Evolutionary conservation across 2,797 vertebrate genomes (phyloP).

Genomic region (Hemitrygon akajei): DNA sequence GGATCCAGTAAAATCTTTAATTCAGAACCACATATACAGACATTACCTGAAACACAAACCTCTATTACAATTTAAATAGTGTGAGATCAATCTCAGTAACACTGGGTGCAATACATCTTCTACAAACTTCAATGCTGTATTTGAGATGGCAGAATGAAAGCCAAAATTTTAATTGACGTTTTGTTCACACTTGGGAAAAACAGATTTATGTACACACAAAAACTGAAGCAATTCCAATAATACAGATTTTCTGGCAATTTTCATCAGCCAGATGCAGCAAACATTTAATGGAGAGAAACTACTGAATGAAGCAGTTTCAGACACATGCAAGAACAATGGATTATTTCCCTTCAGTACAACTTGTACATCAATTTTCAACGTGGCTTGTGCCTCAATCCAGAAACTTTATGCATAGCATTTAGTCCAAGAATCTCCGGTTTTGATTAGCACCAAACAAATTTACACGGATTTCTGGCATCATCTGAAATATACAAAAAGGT

Average conservation of each 20-base stretch:
- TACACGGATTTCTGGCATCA: slow-evolving; percentile 90
- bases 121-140: neutral
- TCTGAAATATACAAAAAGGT: slow-evolving; percentile 55
- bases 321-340: slow-evolving; percentile 4
- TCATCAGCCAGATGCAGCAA: slow-evolving; percentile 10
- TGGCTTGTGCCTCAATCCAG: neutral
- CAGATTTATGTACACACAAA: slow-evolving; percentile 3
- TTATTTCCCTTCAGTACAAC: slow-evolving; percentile 20
- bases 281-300: neutral
- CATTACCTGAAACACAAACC: slow-evolving; percentile 17
- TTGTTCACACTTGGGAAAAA: slow-evolving; percentile 18
- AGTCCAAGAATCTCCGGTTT: slow-evolving; percentile 88
- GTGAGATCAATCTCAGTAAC: neutral
- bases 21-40: slow-evolving; percentile 31
- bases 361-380: slow-evolving; percentile 23
- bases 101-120: neutral
- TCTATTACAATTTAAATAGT: slow-evolving; percentile 26
- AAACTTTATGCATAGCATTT: slow-evolving; percentile 42
- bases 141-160: neutral
- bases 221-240: neutral
- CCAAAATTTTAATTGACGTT: neutral
- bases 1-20: slow-evolving; percentile 24
- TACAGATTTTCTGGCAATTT: slow-evolving; percentile 2
- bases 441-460: slow-evolving; percentile 80
- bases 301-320: slow-evolving; percentile 23